phyloP scores from a whole-genome alignment of 2,797 vertebrate species.

The Phylloscopus collybita region DNA sequence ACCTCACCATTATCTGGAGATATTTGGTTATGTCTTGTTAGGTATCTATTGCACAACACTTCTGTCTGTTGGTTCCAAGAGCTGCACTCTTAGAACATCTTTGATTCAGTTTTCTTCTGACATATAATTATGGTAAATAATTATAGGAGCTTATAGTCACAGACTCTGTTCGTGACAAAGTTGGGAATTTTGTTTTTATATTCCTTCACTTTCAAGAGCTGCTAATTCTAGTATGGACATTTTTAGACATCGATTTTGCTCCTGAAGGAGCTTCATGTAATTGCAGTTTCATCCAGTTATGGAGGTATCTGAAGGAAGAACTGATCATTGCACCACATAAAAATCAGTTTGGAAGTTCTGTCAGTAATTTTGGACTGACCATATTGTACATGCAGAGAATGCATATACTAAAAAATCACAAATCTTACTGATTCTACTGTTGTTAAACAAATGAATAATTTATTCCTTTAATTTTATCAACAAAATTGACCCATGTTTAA shows the following conservation, averaged over 20 bases:
- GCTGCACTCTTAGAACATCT: not conserved
- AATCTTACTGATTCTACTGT: not conserved
- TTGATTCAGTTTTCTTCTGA: not conserved
- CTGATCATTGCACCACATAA: not conserved
- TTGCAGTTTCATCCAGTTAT: not conserved
- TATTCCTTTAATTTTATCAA: not conserved
- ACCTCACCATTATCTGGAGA: not conserved
- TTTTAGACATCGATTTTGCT: rapidly evolving
- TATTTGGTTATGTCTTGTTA: not conserved
- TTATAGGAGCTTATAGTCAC: not conserved
- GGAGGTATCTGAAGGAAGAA: not conserved
- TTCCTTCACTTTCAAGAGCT: not conserved
- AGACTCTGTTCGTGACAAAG: not conserved
- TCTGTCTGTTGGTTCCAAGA: not conserved
- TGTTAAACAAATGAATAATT: not conserved
- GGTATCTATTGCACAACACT: not conserved
- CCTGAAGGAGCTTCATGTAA: not conserved
- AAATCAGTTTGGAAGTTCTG: not conserved
- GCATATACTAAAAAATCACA: not conserved
- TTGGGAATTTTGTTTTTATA: not conserved
- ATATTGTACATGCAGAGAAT: not conserved
- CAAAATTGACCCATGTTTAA: not conserved
- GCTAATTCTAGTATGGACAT: not conserved
- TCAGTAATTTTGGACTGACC: not conserved
- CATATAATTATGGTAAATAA: not conserved